A percentile compares a stretch with the other conserved stretches of the same genome.
phyloP scores from a whole-genome alignment of 2,113 vertebrate genomes.

The Petromus typicus region DNA sequence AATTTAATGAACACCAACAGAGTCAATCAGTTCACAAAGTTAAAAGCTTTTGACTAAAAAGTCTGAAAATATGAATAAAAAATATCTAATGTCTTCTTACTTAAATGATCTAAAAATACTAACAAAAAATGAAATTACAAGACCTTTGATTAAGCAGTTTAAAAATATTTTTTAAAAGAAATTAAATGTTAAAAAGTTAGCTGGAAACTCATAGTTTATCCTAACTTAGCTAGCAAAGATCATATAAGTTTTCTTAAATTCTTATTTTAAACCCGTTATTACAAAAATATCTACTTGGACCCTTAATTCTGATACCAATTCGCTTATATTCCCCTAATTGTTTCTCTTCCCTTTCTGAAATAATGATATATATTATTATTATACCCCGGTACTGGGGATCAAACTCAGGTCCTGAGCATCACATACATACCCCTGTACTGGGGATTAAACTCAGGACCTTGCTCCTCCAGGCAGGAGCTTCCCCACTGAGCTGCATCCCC shows the following conservation, averaged over 20 bases:
- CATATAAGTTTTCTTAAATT: neutral
- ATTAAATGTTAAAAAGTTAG: neutral
- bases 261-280: constrained; percentile 25
- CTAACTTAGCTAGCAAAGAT: neutral
- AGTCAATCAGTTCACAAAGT: constrained; percentile 11
- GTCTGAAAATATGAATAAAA: constrained; percentile 51
- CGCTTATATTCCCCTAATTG: neutral
- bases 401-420: too few relatives aligned
- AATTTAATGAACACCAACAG: constrained; percentile 10
- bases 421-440: too few relatives aligned
- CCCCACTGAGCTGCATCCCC: too few relatives aligned
- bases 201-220: neutral
- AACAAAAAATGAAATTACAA: constrained; percentile 23
- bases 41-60: constrained; percentile 44
- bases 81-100: neutral
- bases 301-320: neutral
- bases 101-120: constrained; percentile 18
- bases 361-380: neutral
- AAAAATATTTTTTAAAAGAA: neutral
- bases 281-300: neutral
- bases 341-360: neutral
- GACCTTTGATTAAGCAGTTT: constrained; percentile 28
- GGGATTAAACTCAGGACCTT: too few relatives aligned
- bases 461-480: too few relatives aligned
- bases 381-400: too few relatives aligned